A percentile compares a stretch with the other conserved stretches of the same genome.
phyloP scores from a whole-genome alignment of 2,888 invertebrate species.

The Stomorhina lunata region DNA sequence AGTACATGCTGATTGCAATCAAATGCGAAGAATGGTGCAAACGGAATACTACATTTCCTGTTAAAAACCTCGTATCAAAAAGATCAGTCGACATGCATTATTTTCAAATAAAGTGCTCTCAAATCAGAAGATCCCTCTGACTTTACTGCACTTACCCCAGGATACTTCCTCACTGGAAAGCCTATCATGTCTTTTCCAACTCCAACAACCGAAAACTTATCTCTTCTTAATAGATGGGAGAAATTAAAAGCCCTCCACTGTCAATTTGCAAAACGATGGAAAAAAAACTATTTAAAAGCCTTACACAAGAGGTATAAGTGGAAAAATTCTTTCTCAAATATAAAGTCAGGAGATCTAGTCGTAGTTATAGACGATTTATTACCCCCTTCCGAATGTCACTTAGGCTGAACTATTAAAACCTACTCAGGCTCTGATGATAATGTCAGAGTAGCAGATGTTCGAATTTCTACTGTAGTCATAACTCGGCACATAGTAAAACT shows the following conservation, averaged over 20 bases:
- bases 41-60: no score
- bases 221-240: neutral
- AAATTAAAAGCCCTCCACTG: conserved; percentile 2
- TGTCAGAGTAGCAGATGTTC: conserved; percentile 1
- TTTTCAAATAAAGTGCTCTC: no score
- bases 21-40: no score
- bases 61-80: no score
- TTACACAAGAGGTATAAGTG: no score
- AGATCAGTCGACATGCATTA: no score
- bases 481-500: conserved; percentile 16
- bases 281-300: conserved; percentile 22
- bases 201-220: neutral
- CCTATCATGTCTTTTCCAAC: conserved; percentile 13
- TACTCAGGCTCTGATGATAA: neutral
- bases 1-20: no score
- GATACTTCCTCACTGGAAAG: neutral
- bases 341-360: neutral
- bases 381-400: neutral
- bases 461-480: neutral
- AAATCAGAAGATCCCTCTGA: conserved; percentile 3
- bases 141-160: neutral
- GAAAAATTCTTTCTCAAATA: neutral
- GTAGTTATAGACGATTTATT: neutral
- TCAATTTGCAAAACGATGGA: conserved; percentile 10
- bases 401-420: conserved; percentile 1